Base-by-base conservation (phyloP, 1,140 invertebrate species). In the Rhizoglyphus robini region DNA sequence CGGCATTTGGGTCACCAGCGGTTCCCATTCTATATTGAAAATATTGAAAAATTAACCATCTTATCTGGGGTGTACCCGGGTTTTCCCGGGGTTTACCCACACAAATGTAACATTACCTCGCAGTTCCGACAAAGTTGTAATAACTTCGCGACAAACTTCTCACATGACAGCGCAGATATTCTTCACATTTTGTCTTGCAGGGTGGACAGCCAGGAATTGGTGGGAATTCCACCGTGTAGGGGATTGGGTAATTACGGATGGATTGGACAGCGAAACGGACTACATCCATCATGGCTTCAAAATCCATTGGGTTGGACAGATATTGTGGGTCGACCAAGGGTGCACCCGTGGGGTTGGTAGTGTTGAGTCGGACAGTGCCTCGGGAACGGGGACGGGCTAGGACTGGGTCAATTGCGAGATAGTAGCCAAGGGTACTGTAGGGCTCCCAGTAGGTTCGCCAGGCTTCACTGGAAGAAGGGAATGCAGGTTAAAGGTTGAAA, bases 261-360 rank as follows among this genome's bases (percentile, higher is more conserved):
- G 31, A 20, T 29, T 25, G 27, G 4, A 63, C 36, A 30, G 32
- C 18, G 18, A 47, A 23, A 3, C 4, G n/a, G n/a, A 63, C 69
- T 65, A 88, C 88, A 75, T 91, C 88, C 3, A 90, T 78, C 23
- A 91, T 73, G 0, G 83, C 84, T 36, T 84, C 84, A 68, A 90
- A 79, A 71, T 93, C 89, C 20, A 82, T 78, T 1, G 84, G 84
- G 58, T 90, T 84, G 4, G 80, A 78, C 68, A 94, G 84, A 71
- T 94, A 94, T 73, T 92, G 93, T 0, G 93, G 88, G 73, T 91
- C 87, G 54, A 97, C 90, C n/a, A 90, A 79, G 0, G 94, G 94
- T 73, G 91, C 86, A 66, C 91, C 85, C 66, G 84, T 85, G 0
- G 93, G 93, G 76, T 93, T 87, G 27, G 81, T 82, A 65, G 83